Evolutionary conservation across 2,888 invertebrate species (phyloP), one percentile per base, ranked within the genome.

Genomic region (Zygaena filipendulae): DNA sequence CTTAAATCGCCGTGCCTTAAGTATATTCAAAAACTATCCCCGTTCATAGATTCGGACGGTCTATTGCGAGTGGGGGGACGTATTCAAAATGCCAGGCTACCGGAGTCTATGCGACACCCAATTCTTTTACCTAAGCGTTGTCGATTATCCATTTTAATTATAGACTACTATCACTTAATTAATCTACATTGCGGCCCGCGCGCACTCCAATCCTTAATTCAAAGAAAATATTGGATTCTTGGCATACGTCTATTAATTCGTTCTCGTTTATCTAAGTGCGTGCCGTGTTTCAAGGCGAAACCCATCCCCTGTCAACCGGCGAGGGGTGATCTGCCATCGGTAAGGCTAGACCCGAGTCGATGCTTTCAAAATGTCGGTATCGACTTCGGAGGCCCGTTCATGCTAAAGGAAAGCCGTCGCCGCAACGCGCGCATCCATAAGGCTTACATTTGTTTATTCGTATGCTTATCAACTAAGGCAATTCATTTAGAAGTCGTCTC

Each of bases 61-160:
- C 6, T 38, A 11, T 20, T 35, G 2, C 21, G 35, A 7, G 38
- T 38, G 2, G 33, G 35, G 0, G 35, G 38, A 10, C 24, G 38
- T 11, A 6, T 35, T 3, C 10, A 6, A 13, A 30, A 33, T 12
- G 35, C 35, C 2, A 19, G 21, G 5, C 28, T 36, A 8, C 13
- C 9, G 7, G 6, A 22, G 3, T 26, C 23, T 7, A 33, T 27
- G 31, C 30, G 29, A 13, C 14, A 38, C 25, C 38, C 38, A 2
- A 23, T 25, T 3, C 21, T 32, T 16, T 24, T 32, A 12, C 32
- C 32, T 13, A n/a, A 11, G 8, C 9, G 11, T 3, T 21, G 11
- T 11, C 21, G 6, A 21, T 5, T n/a, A 21, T 18, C 21, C 21
- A 11, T 21, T 16, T 11, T 21, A 14, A 22, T 11, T 25, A n/a